These are phyloP conservation scores for Micromussa lordhowensis DNA, from an alignment of 92 coral and sea anemone species.

Conservation along the genomic window DNA sequence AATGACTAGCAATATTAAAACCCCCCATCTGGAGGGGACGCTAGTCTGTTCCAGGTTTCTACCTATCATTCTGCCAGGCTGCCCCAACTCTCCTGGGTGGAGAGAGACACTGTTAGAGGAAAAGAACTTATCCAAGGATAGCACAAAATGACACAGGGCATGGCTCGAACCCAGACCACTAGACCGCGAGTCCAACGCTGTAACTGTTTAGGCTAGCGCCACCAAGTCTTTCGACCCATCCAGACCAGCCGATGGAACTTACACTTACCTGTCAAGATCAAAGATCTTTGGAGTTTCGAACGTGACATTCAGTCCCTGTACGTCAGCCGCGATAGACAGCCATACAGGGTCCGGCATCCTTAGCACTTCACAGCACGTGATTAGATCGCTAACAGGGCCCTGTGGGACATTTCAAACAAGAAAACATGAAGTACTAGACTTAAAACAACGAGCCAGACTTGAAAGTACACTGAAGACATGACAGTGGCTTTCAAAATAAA, in stretches of 20 bases:
- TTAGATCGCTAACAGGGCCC: slow-evolving; percentile 79
- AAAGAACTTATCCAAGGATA: no score
- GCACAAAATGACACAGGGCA: no score
- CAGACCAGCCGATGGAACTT: background rate
- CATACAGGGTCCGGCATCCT: slow-evolving; percentile 84
- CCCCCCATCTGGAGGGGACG: no score
- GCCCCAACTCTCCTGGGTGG: no score
- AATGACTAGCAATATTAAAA: no score
- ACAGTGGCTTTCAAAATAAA: background rate
- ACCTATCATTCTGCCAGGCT: no score
- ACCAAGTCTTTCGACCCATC: no score
- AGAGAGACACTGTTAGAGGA: background rate
- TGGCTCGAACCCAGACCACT: no score
- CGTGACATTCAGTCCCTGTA: slow-evolving; percentile 88
- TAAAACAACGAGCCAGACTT: background rate
- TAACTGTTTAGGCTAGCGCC: no score
- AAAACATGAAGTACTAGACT: background rate
- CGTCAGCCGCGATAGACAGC: slow-evolving; percentile 81
- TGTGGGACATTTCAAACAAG: slow-evolving; percentile 11
- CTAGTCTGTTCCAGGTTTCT: no score
- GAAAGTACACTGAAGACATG: background rate
- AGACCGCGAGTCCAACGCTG: no score
- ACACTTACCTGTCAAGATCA: slow-evolving; percentile 76
- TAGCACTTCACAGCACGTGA: slow-evolving; percentile 80
- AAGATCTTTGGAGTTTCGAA: slow-evolving; percentile 80